phyloP scores from a whole-genome alignment of 2,888 invertebrate genomes.

The Dicyrtomina minuta region DNA sequence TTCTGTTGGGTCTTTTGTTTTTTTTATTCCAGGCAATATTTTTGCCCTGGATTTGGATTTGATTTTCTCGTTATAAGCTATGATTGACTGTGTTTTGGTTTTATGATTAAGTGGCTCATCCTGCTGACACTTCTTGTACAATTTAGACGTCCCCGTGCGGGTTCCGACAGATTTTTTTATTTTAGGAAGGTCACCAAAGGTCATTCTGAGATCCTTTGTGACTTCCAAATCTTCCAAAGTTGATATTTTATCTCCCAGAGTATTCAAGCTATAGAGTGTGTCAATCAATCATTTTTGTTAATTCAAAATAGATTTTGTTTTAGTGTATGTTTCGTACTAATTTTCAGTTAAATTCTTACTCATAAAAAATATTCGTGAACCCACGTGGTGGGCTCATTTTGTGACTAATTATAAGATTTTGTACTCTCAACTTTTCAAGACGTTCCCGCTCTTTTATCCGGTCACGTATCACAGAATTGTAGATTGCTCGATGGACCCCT shows the following conservation, averaged over 20 bases:
- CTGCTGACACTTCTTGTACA: not conserved
- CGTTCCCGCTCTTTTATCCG: not conserved
- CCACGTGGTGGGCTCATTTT: slow-evolving; percentile 7
- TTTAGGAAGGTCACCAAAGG: slow-evolving; percentile 3
- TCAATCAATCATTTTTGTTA: not conserved
- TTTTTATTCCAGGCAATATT: too few relatives aligned
- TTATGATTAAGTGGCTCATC: not conserved
- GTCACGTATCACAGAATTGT: not conserved
- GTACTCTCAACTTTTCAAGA: not conserved
- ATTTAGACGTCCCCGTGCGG: not conserved
- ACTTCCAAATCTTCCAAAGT: slow-evolving; percentile 4
- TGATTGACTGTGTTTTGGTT: not conserved
- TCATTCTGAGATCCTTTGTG: not conserved
- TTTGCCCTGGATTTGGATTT: not conserved
- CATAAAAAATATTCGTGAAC: not conserved
- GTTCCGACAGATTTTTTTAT: not conserved
- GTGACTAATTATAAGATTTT: slow-evolving; percentile 5
- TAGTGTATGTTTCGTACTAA: not conserved
- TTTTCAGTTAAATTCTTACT: not conserved
- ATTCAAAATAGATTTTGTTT: not conserved
- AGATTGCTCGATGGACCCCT: not conserved
- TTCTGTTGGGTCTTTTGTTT: too few relatives aligned
- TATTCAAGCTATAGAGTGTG: slow-evolving; percentile 1
- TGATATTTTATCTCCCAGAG: not conserved
- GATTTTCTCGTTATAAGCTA: not conserved